Conservation (phyloP, 2,797 vertebrate genomes). For the Balearica regulorum region DNA sequence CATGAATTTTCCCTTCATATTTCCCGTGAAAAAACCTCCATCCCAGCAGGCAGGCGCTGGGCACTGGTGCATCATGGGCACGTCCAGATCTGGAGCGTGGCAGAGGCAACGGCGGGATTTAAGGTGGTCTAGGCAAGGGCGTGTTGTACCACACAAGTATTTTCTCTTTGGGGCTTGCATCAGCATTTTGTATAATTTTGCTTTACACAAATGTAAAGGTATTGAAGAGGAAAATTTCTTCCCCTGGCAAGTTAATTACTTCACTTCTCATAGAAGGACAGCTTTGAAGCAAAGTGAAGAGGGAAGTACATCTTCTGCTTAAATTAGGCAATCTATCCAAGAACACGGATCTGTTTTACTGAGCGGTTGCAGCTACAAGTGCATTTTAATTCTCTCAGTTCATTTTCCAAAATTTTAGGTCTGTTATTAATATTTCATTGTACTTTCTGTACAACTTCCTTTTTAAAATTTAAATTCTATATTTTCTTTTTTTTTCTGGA, state of each 20-base stretch:
- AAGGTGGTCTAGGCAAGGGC: neutral
- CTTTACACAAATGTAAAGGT: neutral
- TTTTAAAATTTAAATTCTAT: neutral
- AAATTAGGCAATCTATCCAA: neutral
- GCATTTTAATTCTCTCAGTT: neutral
- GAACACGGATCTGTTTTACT: neutral
- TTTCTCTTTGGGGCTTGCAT: neutral
- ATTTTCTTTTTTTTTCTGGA: neutral
- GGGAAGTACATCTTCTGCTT: neutral
- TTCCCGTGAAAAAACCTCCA: slow-evolving; percentile 84
- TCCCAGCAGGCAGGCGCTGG: slow-evolving; percentile 76
- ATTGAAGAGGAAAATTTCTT: slow-evolving; percentile 31
- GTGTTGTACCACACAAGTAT: neutral
- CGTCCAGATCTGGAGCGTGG: neutral
- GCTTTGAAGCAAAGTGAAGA: slow-evolving; percentile 18
- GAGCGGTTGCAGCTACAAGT: neutral
- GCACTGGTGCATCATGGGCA: neutral
- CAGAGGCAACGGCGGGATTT: neutral
- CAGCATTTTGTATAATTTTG: neutral
- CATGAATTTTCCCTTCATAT: slow-evolving; percentile 81
- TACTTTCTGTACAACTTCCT: neutral
- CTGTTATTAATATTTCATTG: neutral
- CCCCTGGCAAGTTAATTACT: slow-evolving; percentile 27
- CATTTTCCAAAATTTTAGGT: neutral
- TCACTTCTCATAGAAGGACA: slow-evolving; percentile 19